Conservation (phyloP, 2,797 vertebrate genomes). For the Heterohyrax brucei region DNA sequence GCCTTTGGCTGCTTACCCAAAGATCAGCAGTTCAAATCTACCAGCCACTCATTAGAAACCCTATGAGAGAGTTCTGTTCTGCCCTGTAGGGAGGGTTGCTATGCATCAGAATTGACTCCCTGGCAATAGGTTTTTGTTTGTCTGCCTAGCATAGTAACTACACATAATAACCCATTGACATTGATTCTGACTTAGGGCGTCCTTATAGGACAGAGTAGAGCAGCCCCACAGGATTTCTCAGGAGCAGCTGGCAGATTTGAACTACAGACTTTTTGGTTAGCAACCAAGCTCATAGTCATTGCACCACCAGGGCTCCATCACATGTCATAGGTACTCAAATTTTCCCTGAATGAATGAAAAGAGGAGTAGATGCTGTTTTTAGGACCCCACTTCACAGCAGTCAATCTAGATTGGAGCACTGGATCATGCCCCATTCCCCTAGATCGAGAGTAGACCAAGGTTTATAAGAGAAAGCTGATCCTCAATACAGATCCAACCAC, state of each 20-base stretch:
- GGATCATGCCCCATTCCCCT: neutral
- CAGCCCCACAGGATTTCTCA: neutral
- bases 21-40: too few species aligned
- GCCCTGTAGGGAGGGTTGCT: too few species aligned
- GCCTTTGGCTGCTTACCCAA: too few species aligned
- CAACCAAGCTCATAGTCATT: neutral
- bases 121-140: too few species aligned
- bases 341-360: conserved; percentile 14
- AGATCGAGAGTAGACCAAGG: neutral
- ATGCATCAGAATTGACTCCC: too few species aligned
- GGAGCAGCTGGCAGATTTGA: neutral
- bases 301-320: neutral
- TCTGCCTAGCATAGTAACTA: neutral
- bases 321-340: neutral
- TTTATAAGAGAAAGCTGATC: neutral
- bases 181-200: too few species aligned
- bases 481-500: neutral
- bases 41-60: too few species aligned
- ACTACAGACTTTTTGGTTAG: neutral
- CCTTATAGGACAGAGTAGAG: too few species aligned
- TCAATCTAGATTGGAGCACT: neutral
- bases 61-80: too few species aligned
- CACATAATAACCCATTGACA: neutral
- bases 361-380: neutral
- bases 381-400: neutral